Conservation (phyloP, 2,797 vertebrate genomes). For the Tauraco hartlaubi region DNA sequence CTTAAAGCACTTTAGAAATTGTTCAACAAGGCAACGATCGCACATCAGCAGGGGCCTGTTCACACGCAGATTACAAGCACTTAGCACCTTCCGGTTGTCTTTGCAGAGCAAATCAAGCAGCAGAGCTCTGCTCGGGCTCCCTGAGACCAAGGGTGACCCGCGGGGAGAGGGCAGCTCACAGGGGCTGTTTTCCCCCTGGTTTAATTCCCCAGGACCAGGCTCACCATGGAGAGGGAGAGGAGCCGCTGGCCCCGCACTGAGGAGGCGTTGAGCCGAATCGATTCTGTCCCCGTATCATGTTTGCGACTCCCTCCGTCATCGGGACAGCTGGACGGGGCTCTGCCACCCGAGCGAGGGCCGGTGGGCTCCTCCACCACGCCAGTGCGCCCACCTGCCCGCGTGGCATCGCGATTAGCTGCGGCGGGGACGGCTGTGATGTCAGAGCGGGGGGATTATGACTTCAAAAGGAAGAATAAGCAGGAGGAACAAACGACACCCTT, state of each 20-base stretch:
- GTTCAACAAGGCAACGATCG: accelerated
- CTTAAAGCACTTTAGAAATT: not conserved
- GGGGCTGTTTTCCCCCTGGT: no score
- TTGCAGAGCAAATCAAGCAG: not conserved
- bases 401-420: slow-evolving; percentile 11
- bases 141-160: accelerated
- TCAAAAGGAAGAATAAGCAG: not conserved
- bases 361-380: not conserved
- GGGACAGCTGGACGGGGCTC: not conserved
- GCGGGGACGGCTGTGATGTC: not conserved
- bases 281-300: not conserved
- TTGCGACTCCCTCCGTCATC: not conserved
- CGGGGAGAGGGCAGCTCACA: not conserved
- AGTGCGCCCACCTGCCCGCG: not conserved
- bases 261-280: not conserved
- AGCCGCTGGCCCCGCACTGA: accelerated
- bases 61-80: not conserved
- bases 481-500: not conserved
- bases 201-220: not conserved
- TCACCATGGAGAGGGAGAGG: accelerated
- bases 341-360: not conserved
- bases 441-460: not conserved
- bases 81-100: not conserved
- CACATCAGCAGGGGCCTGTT: not conserved
- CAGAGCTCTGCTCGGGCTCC: not conserved